Base-by-base conservation (phyloP, 2,113 vertebrate species). In the Anoplopoma fimbria region DNA sequence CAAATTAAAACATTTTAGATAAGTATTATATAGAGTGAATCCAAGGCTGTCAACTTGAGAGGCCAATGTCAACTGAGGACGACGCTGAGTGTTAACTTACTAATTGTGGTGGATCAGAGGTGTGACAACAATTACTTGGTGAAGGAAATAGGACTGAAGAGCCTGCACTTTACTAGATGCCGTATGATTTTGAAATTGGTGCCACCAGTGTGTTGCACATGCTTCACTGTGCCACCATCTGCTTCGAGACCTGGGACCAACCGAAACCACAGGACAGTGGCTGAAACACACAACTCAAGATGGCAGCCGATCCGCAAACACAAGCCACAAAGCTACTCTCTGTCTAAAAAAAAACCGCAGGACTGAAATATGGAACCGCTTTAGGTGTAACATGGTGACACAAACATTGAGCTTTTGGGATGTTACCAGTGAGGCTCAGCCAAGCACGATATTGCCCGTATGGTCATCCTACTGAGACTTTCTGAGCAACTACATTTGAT, bases 201-300 rank as follows among this genome's bases (percentile, higher is more conserved):
- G 29, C 65, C 85, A 85, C 81, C 81, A 73, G 77, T 79, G 61
- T 58, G 75, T 79, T 67, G 79, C 86, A 89, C 75, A 83, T 82
- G 69, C 78, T 89, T 91, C 92, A 94, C 89, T 91, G 88, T 86
- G 93, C 87, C 84, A 83, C 94, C 94, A 94, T 94, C 94, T 94
- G 93, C 85, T 92, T 38, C 1, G 84, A 86, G 87, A 91, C 75
- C 78, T 69, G 83, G 69, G 82, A 81, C 81, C 55, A 77, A 64
- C 73, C 61, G 85, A 92, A 83, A 91, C 79, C 87, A 67, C 90
- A 85, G 90, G 82, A 92, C 88, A 29, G 84, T 82, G 83, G 86
- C 88, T 82, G 57, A 84, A 88, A 90, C 70, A 88, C 81, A 78
- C 81, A 68, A 72, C 57, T 87, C 87, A 89, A 91, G 82, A 93